Base-by-base conservation (phyloP, 2,888 invertebrate genomes). In the Metacarcinus magister region DNA sequence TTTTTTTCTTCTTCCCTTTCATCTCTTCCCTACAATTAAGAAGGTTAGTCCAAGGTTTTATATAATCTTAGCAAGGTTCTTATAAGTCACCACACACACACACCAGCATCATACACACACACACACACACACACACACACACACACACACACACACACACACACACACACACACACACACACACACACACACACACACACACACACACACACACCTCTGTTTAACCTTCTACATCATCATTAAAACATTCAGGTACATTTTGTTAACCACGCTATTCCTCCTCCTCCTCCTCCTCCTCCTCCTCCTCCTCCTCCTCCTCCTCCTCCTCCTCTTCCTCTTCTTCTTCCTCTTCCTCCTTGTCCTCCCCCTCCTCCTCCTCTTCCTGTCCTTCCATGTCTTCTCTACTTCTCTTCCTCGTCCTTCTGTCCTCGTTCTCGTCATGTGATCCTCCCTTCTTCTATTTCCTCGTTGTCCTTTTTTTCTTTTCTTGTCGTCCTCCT, bases 321-420 rank as follows among this genome's bases (percentile, higher is more conserved):
- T 13, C 13, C 48, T 93, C 10, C 43, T n/a, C 28, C 48, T 75
- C n/a, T 75, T 82, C 44, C 28, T 44, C 82, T 44, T 28, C 82
- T 39, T 91, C 54, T 60, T 19, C 60, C 91, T 90, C 75, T 91
- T 60, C 60, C 54, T 95, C 95, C 44, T n/a, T 95, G 43, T 95
- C 82, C 60, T 39, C 89, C 89, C 46, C 48, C 39, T 48, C n/a
- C 5, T 23, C 23, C 67, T 89, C 89, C 0, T 32, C 23, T 23
- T 67, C 67, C 32, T 32, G 32, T 32, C 32, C 4, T 19, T 89
- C 67, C 19, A 13, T 23, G 2, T 19, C 19, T 23, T 67, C 67
- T 67, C 67, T 67, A 13, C 2, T 23, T n/a, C 67, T 67, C 67
- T n/a, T 23, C 23, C 67, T 67, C 67, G 5, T 23, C 23, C 67